These are phyloP conservation scores for Opisthocomus hoazin DNA, from an alignment of 2,113 vertebrate genomes.

Conservation along the genomic window DNA sequence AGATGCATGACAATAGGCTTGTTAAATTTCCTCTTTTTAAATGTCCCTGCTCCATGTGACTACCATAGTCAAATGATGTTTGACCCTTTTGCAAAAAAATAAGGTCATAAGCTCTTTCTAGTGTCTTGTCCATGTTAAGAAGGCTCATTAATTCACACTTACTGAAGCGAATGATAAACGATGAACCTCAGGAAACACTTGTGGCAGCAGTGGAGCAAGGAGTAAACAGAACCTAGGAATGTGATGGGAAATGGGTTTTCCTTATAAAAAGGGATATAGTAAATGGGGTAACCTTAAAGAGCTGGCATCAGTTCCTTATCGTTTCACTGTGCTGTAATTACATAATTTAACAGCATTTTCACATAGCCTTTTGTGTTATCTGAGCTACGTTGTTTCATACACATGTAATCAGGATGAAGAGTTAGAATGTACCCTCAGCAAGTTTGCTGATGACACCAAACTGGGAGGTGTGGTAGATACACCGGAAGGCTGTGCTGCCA, in stretches of 20 bases:
- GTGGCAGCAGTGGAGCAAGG: not conserved
- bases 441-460: too few species aligned
- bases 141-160: not conserved
- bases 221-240: not conserved
- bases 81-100: not conserved
- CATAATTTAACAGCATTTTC: not conserved
- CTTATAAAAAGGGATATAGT: not conserved
- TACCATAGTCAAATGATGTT: not conserved
- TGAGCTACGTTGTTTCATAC: not conserved
- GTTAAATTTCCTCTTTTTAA: not conserved
- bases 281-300: not conserved
- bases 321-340: not conserved
- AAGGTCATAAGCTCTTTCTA: not conserved
- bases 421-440: too few species aligned
- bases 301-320: not conserved
- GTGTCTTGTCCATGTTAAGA: not conserved
- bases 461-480: too few species aligned
- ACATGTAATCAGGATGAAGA: not conserved
- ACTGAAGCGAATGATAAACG: not conserved
- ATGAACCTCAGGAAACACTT: not conserved
- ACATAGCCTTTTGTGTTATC: not conserved
- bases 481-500: too few species aligned
- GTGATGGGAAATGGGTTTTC: not conserved
- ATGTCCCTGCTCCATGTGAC: not conserved
- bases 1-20: not conserved